A percentile compares a stretch with the other conserved stretches of the same genome.
phyloP scores from a whole-genome alignment of 1,140 invertebrate genomes.

The Venturia canescens region DNA sequence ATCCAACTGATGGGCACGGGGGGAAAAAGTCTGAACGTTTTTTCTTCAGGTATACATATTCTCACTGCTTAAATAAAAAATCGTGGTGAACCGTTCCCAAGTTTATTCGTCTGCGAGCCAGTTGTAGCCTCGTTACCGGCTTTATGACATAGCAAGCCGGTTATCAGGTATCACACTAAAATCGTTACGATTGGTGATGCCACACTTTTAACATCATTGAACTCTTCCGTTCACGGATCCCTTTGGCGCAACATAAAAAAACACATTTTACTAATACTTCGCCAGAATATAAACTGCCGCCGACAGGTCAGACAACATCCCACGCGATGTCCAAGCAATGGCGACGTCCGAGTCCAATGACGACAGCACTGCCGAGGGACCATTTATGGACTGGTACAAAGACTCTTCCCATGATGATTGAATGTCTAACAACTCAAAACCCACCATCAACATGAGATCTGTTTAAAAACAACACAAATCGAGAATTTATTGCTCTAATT shows the following conservation, averaged over 20 bases:
- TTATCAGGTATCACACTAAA: not conserved
- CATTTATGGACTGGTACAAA: conserved; percentile 55
- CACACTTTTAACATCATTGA: not conserved
- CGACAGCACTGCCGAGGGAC: conserved; percentile 40
- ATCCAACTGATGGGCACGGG: conserved; percentile 4
- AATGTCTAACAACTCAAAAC: not conserved
- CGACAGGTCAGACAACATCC: conserved; percentile 46
- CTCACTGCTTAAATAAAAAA: conserved; percentile 18
- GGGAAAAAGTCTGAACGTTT: not conserved
- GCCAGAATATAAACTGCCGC: conserved; percentile 3
- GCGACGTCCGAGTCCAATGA: conserved; percentile 30
- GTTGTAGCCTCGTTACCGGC: conserved; percentile 8
- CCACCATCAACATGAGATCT: not conserved
- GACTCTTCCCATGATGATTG: not conserved
- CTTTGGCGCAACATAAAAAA: too few relatives aligned
- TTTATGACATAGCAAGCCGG: conserved; percentile 19
- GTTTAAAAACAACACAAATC: not conserved
- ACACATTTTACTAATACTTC: not conserved
- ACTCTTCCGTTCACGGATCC: not conserved
- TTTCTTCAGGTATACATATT: not conserved
- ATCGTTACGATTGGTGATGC: not conserved
- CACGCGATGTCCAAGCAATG: conserved; percentile 56
- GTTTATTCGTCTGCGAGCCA: not conserved
- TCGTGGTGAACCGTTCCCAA: conserved; percentile 4
- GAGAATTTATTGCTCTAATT: conserved; percentile 37